Conservation (phyloP, 1,140 invertebrate species). For the Caenorhabditis latens region DNA sequence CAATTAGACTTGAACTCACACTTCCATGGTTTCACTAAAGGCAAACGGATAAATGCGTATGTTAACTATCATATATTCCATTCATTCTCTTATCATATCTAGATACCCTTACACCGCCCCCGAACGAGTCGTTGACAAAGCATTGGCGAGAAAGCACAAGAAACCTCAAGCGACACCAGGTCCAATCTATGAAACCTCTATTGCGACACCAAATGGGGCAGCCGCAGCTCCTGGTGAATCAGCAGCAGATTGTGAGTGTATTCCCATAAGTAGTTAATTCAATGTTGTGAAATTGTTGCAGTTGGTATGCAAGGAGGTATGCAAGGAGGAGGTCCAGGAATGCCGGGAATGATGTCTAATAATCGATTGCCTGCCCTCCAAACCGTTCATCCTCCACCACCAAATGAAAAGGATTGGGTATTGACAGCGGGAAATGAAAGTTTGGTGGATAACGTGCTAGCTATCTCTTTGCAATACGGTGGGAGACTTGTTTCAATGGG, state of each 20-base stretch:
- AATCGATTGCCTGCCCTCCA: slow-evolving; percentile 56
- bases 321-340: slow-evolving; percentile 13
- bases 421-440: slow-evolving; percentile 69
- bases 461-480: slow-evolving; percentile 70
- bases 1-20: slow-evolving; percentile 23
- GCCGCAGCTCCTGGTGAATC: not conserved
- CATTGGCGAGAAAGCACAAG: not conserved
- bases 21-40: not conserved
- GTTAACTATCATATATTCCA: not conserved
- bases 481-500: slow-evolving; percentile 77
- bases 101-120: slow-evolving; percentile 59
- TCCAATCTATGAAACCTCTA: not conserved
- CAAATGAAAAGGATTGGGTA: slow-evolving; percentile 75
- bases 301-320: slow-evolving; percentile 50
- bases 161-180: slow-evolving; percentile 3
- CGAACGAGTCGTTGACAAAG: slow-evolving; percentile 58
- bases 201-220: not conserved
- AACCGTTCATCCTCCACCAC: slow-evolving; percentile 72
- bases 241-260: slow-evolving; percentile 52
- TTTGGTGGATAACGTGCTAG: slow-evolving; percentile 72
- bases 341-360: slow-evolving; percentile 10
- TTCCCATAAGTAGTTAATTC: not conserved
- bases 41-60: slow-evolving; percentile 33
- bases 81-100: not conserved
- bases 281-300: not conserved